Conservation (phyloP, 2,888 invertebrate genomes). For the Tenthredo distinguenda region DNA sequence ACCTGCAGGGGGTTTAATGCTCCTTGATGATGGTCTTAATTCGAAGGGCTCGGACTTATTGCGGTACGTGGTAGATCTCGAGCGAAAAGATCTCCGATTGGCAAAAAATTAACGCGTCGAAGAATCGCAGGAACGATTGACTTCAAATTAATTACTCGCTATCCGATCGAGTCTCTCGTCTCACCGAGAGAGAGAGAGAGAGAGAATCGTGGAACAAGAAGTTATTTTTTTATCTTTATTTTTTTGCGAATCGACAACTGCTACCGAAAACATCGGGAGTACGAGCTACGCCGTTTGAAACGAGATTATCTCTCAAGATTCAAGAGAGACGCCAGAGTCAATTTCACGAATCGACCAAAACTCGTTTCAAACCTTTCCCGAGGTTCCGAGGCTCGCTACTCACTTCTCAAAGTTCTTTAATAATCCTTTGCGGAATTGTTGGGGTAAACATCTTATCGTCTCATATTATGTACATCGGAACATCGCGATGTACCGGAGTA, state of each 20-base stretch:
- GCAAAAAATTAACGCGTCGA: constrained; percentile 24
- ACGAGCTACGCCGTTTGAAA: background rate
- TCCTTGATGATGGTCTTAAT: constrained; percentile 28
- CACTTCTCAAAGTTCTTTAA: constrained; percentile 18
- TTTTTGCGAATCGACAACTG: background rate
- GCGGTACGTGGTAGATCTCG: background rate
- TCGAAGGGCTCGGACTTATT: constrained; percentile 10
- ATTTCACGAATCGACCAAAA: background rate
- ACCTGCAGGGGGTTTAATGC: constrained; percentile 26
- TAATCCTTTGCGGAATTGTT: background rate
- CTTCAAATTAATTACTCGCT: constrained; percentile 27
- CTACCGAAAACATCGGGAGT: background rate
- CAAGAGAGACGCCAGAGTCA: background rate
- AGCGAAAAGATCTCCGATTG: background rate
- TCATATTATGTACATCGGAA: background rate
- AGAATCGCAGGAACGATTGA: constrained; percentile 34
- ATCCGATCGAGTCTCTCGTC: background rate
- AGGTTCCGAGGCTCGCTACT: background rate
- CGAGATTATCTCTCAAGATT: background rate
- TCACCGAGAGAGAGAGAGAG: background rate
- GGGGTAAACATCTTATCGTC: background rate
- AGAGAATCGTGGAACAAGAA: background rate
- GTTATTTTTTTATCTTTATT: background rate
- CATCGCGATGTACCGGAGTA: background rate
- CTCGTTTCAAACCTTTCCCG: constrained; percentile 3